Evolutionary conservation across 2,797 vertebrate species (phyloP).

Genomic region (Channallabes apus): DNA sequence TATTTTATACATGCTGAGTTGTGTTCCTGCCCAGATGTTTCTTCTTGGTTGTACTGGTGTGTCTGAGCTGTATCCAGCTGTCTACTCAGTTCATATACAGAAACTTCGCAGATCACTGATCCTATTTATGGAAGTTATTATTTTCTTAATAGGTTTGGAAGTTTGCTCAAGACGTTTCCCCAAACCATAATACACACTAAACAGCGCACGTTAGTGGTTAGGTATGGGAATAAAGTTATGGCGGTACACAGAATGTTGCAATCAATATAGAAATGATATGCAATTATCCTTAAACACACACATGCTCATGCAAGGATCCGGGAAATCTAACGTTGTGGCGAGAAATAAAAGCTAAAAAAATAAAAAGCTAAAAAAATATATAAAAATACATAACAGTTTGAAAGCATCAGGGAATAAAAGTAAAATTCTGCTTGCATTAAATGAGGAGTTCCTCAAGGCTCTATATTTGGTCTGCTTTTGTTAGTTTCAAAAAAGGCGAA

Average conservation of each 20-base stretch:
- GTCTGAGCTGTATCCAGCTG: conserved; percentile 31
- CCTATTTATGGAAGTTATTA: conserved; percentile 43
- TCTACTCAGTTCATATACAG: conserved; percentile 19
- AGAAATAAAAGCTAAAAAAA: not conserved
- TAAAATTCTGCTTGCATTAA: not conserved
- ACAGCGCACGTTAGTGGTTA: not conserved
- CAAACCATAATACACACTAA: not conserved
- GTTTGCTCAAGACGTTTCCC: not conserved
- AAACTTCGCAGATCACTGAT: conserved; percentile 11
- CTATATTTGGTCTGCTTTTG: not conserved
- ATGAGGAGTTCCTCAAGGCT: conserved; percentile 18
- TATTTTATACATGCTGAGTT: conserved; percentile 55
- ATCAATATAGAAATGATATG: not conserved
- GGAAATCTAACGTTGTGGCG: not conserved
- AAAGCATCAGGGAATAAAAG: not conserved
- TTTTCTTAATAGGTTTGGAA: conserved; percentile 18
- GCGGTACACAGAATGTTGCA: conserved; percentile 20
- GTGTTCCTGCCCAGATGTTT: conserved; percentile 56
- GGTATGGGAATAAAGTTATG: conserved; percentile 13
- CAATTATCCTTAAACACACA: conserved; percentile 19
- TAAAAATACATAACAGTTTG: not conserved
- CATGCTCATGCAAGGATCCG: not conserved
- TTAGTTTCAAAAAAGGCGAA: not conserved
- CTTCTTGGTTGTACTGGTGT: conserved; percentile 37
- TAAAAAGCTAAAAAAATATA: too few species aligned